Percentiles rank a stretch among this genome's conserved stretches.
Conservation (phyloP, 2,888 invertebrate species). For the Orgyia antiqua region DNA sequence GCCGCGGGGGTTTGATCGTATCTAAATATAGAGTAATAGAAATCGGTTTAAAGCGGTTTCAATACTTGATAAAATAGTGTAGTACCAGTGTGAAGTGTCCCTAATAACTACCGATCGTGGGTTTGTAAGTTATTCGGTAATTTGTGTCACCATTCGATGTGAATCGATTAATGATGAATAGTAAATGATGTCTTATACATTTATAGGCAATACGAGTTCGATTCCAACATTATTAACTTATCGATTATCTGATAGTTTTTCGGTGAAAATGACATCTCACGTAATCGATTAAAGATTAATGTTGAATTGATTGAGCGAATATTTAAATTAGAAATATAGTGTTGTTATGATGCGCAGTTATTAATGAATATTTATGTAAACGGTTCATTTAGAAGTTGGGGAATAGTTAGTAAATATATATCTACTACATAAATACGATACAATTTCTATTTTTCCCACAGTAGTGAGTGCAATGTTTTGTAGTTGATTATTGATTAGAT, state of each 20-base stretch:
- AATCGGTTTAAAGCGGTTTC: too few relatives aligned
- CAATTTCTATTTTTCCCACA: too few relatives aligned
- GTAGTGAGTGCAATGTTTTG: too few relatives aligned
- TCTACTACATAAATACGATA: too few relatives aligned
- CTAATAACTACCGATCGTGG: constrained; percentile 1
- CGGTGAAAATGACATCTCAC: neutral
- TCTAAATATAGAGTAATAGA: too few relatives aligned
- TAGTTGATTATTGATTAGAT: too few relatives aligned
- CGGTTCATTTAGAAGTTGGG: too few relatives aligned
- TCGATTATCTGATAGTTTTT: neutral
- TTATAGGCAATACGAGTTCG: neutral
- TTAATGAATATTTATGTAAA: too few relatives aligned
- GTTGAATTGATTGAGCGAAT: neutral
- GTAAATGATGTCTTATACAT: neutral
- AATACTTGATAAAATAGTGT: too few relatives aligned
- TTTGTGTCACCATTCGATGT: constrained; percentile 1
- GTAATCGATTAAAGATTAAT: neutral
- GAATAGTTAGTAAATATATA: too few relatives aligned
- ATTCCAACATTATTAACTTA: neutral
- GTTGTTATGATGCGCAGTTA: too few relatives aligned
- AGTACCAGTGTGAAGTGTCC: neutral
- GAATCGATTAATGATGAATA: constrained; percentile 1
- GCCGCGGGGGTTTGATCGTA: too few relatives aligned
- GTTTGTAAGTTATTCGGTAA: constrained; percentile 2
- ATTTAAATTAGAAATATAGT: neutral